Base-by-base conservation (phyloP, 64 coral and sea anemone genomes). In the Stylophora pistillata region DNA sequence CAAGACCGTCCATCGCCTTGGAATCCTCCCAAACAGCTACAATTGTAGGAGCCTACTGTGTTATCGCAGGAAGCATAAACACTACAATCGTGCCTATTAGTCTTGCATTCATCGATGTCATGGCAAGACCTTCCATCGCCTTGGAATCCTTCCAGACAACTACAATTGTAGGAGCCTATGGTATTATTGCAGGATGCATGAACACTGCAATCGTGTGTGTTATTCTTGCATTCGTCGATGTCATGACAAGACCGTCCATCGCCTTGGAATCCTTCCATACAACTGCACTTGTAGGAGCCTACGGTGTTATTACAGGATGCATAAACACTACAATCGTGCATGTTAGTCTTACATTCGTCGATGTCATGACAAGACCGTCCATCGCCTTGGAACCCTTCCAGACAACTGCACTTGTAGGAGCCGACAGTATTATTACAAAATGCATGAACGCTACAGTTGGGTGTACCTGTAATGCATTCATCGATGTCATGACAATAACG, bases 371-470 rank as follows among this genome's bases (percentile, higher is more conserved):
- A 81, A 1, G 13, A 58, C 4, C n/a, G 9, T 13, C 78, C 78
- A 59, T 81, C 56, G 1, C 78, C 78, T 16, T 81, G n/a, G 20
- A 81, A 81, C 13, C 55, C 78, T 53, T 15, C 23, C 10, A 81
- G 78, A 31, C n/a, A n/a, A n/a, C n/a, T n/a, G n/a, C n/a, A n/a
- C n/a, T n/a, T n/a, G n/a, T n/a, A n/a, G n/a, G n/a, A n/a, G n/a
- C n/a, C n/a, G n/a, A n/a, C n/a, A n/a, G n/a, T n/a, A n/a, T n/a
- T n/a, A n/a, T n/a, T n/a, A n/a, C n/a, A n/a, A n/a, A n/a, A n/a
- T n/a, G n/a, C n/a, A n/a, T n/a, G n/a, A n/a, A n/a, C n/a, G n/a
- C 78, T 63, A 58, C 79, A 82, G 10, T 82, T 21, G 29, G 62
- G 58, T 7, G 10, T 64, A 33, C 34, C 12, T 1, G 4, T 14